These are phyloP conservation scores for Sebastes iracundus DNA, from an alignment of 2,797 vertebrate genomes.

Conservation along the genomic window DNA sequence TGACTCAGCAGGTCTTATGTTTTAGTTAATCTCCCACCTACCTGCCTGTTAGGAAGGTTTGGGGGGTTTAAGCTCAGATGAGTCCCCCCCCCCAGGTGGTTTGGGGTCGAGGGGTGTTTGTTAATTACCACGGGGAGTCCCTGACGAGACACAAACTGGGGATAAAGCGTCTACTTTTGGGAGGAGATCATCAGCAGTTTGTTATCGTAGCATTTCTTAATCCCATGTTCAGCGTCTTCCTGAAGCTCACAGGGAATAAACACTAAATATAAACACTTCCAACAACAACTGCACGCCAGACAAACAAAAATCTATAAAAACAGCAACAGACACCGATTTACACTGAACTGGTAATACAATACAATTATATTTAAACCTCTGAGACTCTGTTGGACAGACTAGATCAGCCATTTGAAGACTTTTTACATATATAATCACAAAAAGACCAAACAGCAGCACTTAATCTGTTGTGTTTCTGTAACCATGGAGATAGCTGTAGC, in stretches of 20 bases:
- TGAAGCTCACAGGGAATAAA: conserved; percentile 3
- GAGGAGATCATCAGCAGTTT: conserved; percentile 41
- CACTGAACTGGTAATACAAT: not conserved
- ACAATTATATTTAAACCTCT: too few relatives aligned
- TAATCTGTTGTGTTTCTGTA: too few relatives aligned
- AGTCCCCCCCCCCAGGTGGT: not conserved
- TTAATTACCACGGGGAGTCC: conserved; percentile 33
- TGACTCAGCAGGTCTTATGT: conserved; percentile 59
- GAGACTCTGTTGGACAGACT: too few relatives aligned
- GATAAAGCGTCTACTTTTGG: conserved; percentile 16
- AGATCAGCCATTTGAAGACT: too few relatives aligned
- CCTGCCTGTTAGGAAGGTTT: not conserved
- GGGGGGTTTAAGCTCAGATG: not conserved
- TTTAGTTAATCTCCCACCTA: too few relatives aligned
- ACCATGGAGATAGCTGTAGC: too few relatives aligned
- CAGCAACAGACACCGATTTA: not conserved
- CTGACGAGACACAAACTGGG: conserved; percentile 32
- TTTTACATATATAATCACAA: too few relatives aligned
- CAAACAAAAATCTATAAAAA: not conserved
- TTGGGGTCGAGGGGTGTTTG: conserved; percentile 18
- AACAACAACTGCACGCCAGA: not conserved
- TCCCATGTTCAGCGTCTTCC: conserved; percentile 41
- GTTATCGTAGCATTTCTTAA: conserved; percentile 40
- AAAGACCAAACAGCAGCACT: too few relatives aligned
- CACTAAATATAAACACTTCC: conserved; percentile 20